Conservation (phyloP, 2,113 vertebrate genomes). For the Zosterops hypoxanthus region DNA sequence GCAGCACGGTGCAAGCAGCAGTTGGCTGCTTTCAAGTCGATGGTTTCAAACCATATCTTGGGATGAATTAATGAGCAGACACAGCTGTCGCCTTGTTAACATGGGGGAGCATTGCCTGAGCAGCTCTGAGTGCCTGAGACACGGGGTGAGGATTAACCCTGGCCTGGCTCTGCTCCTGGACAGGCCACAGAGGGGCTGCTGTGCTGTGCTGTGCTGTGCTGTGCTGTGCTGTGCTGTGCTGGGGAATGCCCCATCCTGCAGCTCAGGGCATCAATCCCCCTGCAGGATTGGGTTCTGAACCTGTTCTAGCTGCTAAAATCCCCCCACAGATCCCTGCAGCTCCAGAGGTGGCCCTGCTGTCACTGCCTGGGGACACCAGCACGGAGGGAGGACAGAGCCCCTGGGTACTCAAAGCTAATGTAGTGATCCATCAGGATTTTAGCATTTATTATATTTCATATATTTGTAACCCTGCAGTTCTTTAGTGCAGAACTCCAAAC, state of each 20-base stretch:
- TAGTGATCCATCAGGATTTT: accelerated
- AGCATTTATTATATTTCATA: accelerated
- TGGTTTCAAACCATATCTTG: not conserved
- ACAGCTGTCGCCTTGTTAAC: not conserved
- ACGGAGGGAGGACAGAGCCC: not conserved
- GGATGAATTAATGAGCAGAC: not conserved
- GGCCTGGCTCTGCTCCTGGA: not conserved
- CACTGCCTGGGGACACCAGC: not conserved
- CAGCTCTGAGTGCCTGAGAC: not conserved
- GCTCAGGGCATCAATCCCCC: not conserved
- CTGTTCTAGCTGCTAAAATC: accelerated
- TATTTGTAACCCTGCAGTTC: not conserved
- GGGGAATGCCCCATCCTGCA: accelerated
- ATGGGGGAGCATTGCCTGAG: not conserved
- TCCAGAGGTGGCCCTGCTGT: accelerated
- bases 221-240: not conserved
- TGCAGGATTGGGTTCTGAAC: not conserved
- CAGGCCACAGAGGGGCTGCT: not conserved
- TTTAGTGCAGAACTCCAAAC: not conserved
- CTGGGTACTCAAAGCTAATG: not conserved
- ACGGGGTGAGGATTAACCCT: not conserved
- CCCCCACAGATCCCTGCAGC: not conserved
- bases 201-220: not conserved
- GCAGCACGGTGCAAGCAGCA: not conserved
- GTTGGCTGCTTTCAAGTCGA: not conserved